A percentile compares a stretch with the other conserved stretches of the same genome.
Conservation (phyloP, 2,797 vertebrate species). For the Sebastiscus albofasciatus region DNA sequence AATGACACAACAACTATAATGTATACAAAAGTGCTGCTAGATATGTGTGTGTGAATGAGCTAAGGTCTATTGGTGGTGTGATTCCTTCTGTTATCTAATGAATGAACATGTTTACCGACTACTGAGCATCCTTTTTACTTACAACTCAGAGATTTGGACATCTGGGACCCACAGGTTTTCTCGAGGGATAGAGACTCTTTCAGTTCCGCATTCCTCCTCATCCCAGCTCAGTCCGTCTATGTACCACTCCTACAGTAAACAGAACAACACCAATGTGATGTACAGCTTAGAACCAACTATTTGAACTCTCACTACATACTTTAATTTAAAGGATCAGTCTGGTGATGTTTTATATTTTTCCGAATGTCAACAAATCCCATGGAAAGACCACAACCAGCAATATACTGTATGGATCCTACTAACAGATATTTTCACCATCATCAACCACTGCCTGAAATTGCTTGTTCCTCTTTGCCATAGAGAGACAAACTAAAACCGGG, state of each 20-base stretch:
- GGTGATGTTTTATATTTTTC: not conserved
- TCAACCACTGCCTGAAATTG: no score
- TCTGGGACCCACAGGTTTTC: constrained; percentile 61
- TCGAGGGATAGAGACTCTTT: constrained; percentile 46
- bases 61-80: not conserved
- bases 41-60: not conserved
- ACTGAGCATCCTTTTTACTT: not conserved
- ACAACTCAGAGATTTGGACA: constrained; percentile 45
- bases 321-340: not conserved
- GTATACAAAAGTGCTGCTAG: not conserved
- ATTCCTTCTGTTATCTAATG: not conserved
- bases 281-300: not conserved
- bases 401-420: no score
- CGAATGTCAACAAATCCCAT: not conserved
- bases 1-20: not conserved
- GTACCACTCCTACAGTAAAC: constrained; percentile 49
- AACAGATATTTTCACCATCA: no score
- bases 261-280: not conserved
- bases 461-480: no score
- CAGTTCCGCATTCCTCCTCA: constrained; percentile 48
- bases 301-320: not conserved
- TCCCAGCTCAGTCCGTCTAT: constrained; percentile 64
- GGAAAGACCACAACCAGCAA: no score
- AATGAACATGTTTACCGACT: not conserved
- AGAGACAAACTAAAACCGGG: no score